A percentile compares a stretch with the other conserved stretches of the same genome.
Evolutionary conservation across 2,113 vertebrate genomes (phyloP).

Genomic region (Hemiscyllium ocellatum): DNA sequence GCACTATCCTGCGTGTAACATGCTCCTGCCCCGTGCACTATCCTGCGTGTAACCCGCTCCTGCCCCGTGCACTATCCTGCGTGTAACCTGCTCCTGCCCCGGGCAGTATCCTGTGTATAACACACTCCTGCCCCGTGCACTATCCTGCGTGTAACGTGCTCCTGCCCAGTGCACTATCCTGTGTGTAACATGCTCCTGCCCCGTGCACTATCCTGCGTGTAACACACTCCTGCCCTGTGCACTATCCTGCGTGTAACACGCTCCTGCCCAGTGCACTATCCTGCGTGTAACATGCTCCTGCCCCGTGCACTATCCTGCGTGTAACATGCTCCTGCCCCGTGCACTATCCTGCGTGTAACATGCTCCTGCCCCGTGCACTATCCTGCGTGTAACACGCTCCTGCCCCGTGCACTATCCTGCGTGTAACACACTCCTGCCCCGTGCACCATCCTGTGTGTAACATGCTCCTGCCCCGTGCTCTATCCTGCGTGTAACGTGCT

Average conservation of each 20-base stretch:
- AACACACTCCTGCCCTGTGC: too few species aligned
- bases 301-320: background rate
- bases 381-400: background rate
- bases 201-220: too few species aligned
- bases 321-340: background rate
- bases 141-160: too few species aligned
- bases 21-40: background rate
- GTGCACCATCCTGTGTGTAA: background rate
- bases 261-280: background rate
- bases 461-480: rapidly evolving
- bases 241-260: background rate
- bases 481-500: background rate
- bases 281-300: background rate
- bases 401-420: background rate
- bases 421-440: background rate
- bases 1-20: background rate
- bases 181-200: background rate
- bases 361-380: background rate
- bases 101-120: background rate
- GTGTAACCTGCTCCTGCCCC: too few species aligned
- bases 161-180: too few species aligned
- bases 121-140: background rate
- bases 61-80: too few species aligned
- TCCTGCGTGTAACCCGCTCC: background rate
- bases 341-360: background rate